Base-by-base conservation (phyloP, 30 jellyfish, hydroid and myxozoan genomes). In the Sanderia malayensis region DNA sequence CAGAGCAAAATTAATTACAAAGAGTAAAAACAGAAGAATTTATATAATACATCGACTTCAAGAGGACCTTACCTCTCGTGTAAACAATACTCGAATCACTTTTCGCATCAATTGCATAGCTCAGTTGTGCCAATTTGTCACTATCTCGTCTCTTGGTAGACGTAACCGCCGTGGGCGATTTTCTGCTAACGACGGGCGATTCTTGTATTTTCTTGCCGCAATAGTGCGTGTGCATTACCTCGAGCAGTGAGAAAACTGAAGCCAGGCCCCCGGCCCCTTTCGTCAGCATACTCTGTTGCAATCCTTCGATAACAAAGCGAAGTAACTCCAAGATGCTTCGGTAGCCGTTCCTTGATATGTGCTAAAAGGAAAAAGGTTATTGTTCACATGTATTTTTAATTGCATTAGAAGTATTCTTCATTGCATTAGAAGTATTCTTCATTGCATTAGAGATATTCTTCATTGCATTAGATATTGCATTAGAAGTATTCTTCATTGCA, bases 221-320 rank as follows among this genome's bases (percentile, higher is more conserved):
- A 72, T 82, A 89, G 49, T 89, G 87, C 0, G 94, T 81, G 67
- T 75, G 95, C 82, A 91, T 52, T 7, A 89, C 80, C 61, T 89
- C 97, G 23, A 89, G 89, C 46, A 89, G 70, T 37, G 58, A 33
- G 60, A 89, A 89, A 0, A 89, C 85, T 17, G 97, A 89, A 21
- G 93, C 72, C 1, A 89, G 85, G 0, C 97, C 97, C 49, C 94
- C 97, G 47, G 76, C 66, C 13, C 97, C 95, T 33, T 74, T 67
- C 47, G 34, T 49, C 55, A 74, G 37, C 23, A 81, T 77, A 52
- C 94, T 89, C 71, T 69, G 77, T 34, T 75, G 94, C 79, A 70
- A 89, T 49, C 97, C 97, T 82, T 89, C 95, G 21, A 89, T 46
- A 46, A 89, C 21, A 63, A 83, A 67, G 34, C 82, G 82, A 27